These are phyloP conservation scores for Eristalis pertinax DNA, from an alignment of 2,888 invertebrate genomes.

Conservation along the genomic window DNA sequence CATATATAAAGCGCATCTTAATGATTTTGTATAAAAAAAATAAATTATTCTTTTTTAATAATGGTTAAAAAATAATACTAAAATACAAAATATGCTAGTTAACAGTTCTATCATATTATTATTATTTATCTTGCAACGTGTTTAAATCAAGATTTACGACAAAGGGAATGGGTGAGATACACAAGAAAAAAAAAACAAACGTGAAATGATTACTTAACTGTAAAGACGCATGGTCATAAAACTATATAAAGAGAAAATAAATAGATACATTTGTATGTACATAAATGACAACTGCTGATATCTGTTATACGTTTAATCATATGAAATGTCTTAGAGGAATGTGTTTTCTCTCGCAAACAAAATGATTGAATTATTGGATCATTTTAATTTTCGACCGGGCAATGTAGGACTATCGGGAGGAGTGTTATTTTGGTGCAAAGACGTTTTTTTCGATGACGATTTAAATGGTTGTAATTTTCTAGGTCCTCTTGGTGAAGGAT, in stretches of 20 bases:
- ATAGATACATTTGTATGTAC: constrained; percentile 44
- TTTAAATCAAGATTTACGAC: neutral
- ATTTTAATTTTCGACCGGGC: constrained; percentile 80
- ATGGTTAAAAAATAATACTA: constrained; percentile 44
- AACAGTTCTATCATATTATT: constrained; percentile 17
- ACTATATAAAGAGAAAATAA: constrained; percentile 20
- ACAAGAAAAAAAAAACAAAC: constrained; percentile 16
- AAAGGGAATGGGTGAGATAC: constrained; percentile 31
- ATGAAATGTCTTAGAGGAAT: constrained; percentile 53
- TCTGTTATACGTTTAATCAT: neutral
- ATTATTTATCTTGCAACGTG: neutral
- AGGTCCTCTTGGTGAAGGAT: constrained; percentile 79
- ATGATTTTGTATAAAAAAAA: constrained; percentile 53
- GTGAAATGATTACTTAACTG: constrained; percentile 8
- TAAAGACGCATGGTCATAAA: neutral
- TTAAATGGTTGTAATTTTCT: constrained; percentile 80
- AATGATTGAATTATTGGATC: constrained; percentile 62
- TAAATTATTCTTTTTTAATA: constrained; percentile 32
- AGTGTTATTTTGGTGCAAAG: constrained; percentile 75
- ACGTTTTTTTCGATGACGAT: constrained; percentile 77
- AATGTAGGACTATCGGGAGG: constrained; percentile 80
- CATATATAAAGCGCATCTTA: constrained; percentile 43
- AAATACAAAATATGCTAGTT: constrained; percentile 40
- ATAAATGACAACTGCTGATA: constrained; percentile 26
- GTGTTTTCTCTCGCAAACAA: constrained; percentile 35